Base-by-base conservation (phyloP, 2,888 invertebrate species). In the Chydorus sphaericus region DNA sequence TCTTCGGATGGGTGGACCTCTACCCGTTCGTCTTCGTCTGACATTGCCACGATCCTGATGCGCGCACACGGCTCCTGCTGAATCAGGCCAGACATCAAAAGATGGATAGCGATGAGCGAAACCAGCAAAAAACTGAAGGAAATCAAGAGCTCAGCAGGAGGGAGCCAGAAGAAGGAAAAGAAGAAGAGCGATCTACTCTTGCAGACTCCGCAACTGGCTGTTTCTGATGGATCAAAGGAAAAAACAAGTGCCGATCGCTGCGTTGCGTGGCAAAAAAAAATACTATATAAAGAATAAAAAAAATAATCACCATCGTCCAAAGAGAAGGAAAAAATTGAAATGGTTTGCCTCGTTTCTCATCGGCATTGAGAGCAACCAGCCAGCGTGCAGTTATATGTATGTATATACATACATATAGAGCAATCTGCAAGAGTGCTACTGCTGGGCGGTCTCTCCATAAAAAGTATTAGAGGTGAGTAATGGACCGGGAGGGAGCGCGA, bases 81-180 rank as follows among this genome's bases (percentile, higher is more conserved):
- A 44, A 44, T 44, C 44, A 28, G 44, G 44, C 28, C 44, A 16
- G 44, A 44, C 44, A 44, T 44, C 44, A 44, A 44, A 44, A 44
- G 44, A 44, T 44, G 28, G 44, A 44, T 44, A 28, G 44, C 26
- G n/a, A n/a, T n/a, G n/a, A n/a, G n/a, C n/a, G n/a, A n/a, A n/a
- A n/a, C n/a, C n/a, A n/a, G n/a, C n/a, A n/a, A n/a, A n/a, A n/a
- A n/a, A n/a, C n/a, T n/a, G n/a, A n/a, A n/a, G n/a, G n/a, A n/a
- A n/a, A n/a, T n/a, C n/a, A n/a, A n/a, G n/a, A n/a, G n/a, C n/a
- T n/a, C n/a, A n/a, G n/a, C n/a, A n/a, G n/a, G n/a, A n/a, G n/a
- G n/a, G 14, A 20, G 44, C 14, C 26, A 44, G 26, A 7, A n/a
- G 18, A 16, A 14, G 26, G 44, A 18, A 10, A 44, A 33, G 33